Percentiles rank a stretch among this genome's conserved stretches.
Conservation (phyloP, 2,113 vertebrate genomes). For the Melanotaenia duboulayi region DNA sequence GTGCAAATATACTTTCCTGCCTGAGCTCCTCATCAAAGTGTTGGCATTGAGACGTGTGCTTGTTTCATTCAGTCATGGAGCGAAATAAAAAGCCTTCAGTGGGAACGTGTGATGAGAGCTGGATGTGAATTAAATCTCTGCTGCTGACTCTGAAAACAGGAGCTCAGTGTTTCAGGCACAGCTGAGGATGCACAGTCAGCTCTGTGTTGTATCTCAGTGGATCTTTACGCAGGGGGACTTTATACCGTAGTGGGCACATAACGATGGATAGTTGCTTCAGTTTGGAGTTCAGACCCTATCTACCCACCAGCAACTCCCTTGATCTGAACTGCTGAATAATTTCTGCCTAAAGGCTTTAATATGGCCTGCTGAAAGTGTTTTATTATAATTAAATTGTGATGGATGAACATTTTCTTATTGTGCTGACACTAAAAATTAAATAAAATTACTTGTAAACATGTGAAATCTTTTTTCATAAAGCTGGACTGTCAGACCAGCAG, state of each 20-base stretch:
- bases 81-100: neutral
- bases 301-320: neutral
- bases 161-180: neutral
- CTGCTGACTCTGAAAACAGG: conserved; percentile 14
- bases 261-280: conserved; percentile 14
- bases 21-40: neutral
- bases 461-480: too few species aligned
- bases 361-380: too few species aligned
- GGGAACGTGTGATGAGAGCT: neutral
- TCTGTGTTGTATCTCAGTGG: neutral
- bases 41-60: too few species aligned
- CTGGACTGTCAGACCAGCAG: too few species aligned
- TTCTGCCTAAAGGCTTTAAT: too few species aligned
- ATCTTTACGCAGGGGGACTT: neutral
- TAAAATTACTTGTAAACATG: too few species aligned
- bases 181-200: conserved; percentile 37
- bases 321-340: conserved; percentile 1
- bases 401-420: too few species aligned
- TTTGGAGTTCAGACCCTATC: conserved; percentile 2
- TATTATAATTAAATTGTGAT: too few species aligned
- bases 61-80: too few species aligned
- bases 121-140: neutral
- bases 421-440: too few species aligned
- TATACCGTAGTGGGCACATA: conserved; percentile 32
- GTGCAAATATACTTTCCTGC: too few species aligned